phyloP scores from a whole-genome alignment of 2,888 invertebrate genomes.

The Pocota personata region DNA sequence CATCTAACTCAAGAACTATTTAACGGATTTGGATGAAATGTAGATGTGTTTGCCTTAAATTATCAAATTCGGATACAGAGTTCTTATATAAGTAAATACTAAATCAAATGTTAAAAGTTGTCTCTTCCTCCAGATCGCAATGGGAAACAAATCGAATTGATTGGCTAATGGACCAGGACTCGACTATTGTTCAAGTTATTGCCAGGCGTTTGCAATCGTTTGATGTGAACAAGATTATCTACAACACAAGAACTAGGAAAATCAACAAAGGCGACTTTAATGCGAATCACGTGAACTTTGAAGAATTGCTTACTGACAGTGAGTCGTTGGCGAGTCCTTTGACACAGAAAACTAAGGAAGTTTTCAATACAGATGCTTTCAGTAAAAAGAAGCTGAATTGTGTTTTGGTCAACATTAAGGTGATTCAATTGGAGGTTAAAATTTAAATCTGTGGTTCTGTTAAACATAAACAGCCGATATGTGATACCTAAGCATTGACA shows the following conservation, averaged over 20 bases:
- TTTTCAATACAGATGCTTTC: conserved; percentile 92
- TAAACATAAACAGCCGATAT: too few species aligned
- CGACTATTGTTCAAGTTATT: conserved; percentile 92
- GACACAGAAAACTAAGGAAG: conserved; percentile 89
- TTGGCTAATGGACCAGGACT: conserved; percentile 91
- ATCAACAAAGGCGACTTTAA: conserved; percentile 85
- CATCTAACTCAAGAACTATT: too few species aligned
- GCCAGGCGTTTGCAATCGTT: conserved; percentile 90
- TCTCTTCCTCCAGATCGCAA: conserved; percentile 83
- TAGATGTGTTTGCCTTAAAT: too few species aligned
- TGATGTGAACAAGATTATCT: conserved; percentile 88
- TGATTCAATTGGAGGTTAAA: too few species aligned
- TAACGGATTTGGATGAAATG: too few species aligned
- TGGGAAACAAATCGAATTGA: conserved; percentile 88
- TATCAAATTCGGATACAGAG: too few species aligned
- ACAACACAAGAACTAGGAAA: conserved; percentile 87
- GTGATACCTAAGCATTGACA: too few species aligned
- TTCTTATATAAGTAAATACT: not conserved
- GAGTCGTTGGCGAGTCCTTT: conserved; percentile 94
- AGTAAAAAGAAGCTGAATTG: conserved; percentile 92
- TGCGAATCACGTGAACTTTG: conserved; percentile 88
- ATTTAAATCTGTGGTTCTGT: too few species aligned
- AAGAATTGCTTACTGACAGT: conserved; percentile 88
- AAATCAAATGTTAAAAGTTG: not conserved
- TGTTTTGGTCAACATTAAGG: conserved; percentile 94